Percentiles rank a stretch among this genome's conserved stretches.
Conservation (phyloP, 2,113 vertebrate genomes). For the Gymnocephalus cernua region DNA sequence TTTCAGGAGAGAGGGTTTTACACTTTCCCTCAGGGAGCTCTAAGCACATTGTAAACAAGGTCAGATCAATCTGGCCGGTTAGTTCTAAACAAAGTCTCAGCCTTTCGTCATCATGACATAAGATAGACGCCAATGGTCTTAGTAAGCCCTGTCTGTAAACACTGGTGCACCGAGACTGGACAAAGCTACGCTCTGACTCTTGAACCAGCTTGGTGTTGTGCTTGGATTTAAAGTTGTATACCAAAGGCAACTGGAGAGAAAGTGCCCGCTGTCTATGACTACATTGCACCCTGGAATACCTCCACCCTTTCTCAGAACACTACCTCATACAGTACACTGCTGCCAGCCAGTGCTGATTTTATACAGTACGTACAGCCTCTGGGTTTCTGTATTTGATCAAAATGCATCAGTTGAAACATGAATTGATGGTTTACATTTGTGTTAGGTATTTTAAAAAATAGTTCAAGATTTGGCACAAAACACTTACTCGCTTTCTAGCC, state of each 20-base stretch:
- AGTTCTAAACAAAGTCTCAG: conserved; percentile 40
- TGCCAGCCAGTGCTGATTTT: conserved; percentile 56
- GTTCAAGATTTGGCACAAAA: background rate
- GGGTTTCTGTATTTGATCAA: conserved; percentile 23
- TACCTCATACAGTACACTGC: conserved; percentile 64
- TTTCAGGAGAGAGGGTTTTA: conserved; percentile 39
- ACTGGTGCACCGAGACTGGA: conserved; percentile 32
- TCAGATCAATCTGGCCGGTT: conserved; percentile 42
- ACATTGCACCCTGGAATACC: conserved; percentile 56
- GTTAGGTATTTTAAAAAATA: background rate
- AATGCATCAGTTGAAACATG: conserved; percentile 5
- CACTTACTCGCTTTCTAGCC: accelerated
- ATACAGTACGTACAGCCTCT: conserved; percentile 10
- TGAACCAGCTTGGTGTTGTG: conserved; percentile 68
- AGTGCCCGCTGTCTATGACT: conserved; percentile 67
- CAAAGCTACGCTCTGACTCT: conserved; percentile 65
- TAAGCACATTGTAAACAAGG: conserved; percentile 64
- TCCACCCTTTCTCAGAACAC: conserved; percentile 63
- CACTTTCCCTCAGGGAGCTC: conserved; percentile 28
- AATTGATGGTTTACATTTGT: background rate
- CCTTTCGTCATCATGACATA: conserved; percentile 63
- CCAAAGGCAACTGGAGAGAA: conserved; percentile 62
- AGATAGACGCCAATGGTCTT: conserved; percentile 55
- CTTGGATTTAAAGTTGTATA: conserved; percentile 72
- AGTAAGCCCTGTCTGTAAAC: conserved; percentile 67